These are phyloP conservation scores for Knipowitschia caucasica DNA, from an alignment of 2,797 vertebrate genomes.

Conservation along the genomic window DNA sequence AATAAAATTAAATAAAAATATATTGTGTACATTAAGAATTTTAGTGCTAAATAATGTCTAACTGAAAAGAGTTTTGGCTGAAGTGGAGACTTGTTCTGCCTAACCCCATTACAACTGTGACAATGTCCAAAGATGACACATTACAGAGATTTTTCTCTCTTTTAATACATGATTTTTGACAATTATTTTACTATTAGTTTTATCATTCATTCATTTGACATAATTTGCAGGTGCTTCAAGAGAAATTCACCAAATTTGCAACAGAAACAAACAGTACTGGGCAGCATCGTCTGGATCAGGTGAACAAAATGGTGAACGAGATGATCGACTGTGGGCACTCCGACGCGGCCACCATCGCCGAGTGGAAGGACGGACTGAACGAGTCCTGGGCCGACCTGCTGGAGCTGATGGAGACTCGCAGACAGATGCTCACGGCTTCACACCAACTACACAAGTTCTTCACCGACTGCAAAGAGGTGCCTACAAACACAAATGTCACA, in stretches of 20 bases:
- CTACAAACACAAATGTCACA: not conserved
- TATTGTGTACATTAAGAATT: too few species aligned
- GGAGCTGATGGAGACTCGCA: slow-evolving; percentile 90
- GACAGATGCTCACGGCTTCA: slow-evolving; percentile 89
- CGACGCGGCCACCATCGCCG: slow-evolving; percentile 87
- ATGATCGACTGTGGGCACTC: slow-evolving; percentile 89
- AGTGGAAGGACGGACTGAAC: slow-evolving; percentile 93
- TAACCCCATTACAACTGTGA: too few species aligned
- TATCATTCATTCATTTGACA: too few species aligned
- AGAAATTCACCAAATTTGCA: slow-evolving; percentile 89
- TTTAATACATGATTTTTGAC: too few species aligned
- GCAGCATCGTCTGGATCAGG: slow-evolving; percentile 85
- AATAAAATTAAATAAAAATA: too few species aligned
- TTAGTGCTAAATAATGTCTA: too few species aligned
- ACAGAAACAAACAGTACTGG: slow-evolving; percentile 85
- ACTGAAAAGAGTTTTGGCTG: too few species aligned
- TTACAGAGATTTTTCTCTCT: too few species aligned
- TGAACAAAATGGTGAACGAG: slow-evolving; percentile 87
- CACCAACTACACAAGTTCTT: slow-evolving; percentile 92
- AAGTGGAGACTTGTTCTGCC: too few species aligned
- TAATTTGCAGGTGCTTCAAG: slow-evolving; percentile 83
- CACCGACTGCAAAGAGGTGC: slow-evolving; percentile 84
- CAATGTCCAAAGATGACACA: too few species aligned
- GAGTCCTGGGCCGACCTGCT: slow-evolving; percentile 94
- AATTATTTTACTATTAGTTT: not conserved